Evolutionary conservation across 2,888 invertebrate species (phyloP).

Genomic region (Lapara coniferarum): DNA sequence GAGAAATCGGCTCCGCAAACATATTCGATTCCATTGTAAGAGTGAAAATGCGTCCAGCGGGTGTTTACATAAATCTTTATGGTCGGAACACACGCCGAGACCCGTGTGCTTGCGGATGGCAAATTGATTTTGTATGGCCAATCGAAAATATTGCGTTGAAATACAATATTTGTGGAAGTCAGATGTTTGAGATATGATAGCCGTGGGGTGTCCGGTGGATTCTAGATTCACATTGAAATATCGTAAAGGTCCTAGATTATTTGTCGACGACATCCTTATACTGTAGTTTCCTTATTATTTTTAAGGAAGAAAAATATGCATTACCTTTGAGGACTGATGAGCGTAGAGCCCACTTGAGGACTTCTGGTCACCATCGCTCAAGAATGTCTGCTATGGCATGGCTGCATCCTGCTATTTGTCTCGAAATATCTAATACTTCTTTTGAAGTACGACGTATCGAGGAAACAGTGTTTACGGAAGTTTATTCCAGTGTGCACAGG

Average conservation of each 20-base stretch:
- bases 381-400: too few species aligned
- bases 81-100: conserved; percentile 31
- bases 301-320: too few species aligned
- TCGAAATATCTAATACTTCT: too few species aligned
- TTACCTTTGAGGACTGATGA: too few species aligned
- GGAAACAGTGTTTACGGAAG: too few species aligned
- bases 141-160: not conserved
- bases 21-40: conserved; percentile 66
- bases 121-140: conserved; percentile 14
- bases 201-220: not conserved
- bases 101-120: conserved; percentile 15
- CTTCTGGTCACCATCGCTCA: too few species aligned
- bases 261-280: not conserved
- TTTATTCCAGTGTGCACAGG: too few species aligned
- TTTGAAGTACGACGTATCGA: too few species aligned
- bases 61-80: conserved; percentile 53
- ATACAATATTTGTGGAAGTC: not conserved
- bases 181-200: conserved; percentile 2
- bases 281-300: too few species aligned
- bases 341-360: too few species aligned
- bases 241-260: not conserved
- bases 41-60: conserved; percentile 50
- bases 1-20: conserved; percentile 69
- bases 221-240: not conserved
- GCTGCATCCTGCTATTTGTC: too few species aligned